Base-by-base conservation (phyloP, 2,888 invertebrate species). In the Dorcus hopei region DNA sequence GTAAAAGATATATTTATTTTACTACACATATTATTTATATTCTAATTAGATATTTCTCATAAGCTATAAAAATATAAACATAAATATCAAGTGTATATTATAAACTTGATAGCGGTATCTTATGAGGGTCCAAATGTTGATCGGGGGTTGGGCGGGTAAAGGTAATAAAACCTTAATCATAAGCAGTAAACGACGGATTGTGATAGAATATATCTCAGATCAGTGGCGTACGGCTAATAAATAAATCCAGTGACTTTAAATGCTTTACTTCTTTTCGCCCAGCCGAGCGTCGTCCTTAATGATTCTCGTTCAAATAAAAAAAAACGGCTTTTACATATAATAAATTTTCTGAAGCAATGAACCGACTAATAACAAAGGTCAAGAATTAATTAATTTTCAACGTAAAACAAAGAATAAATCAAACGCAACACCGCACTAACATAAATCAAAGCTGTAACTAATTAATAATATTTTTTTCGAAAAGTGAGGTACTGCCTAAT, bases 161-260 rank as follows among this genome's bases (percentile, higher is more conserved):
- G 63, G 70, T 69, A 73, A 73, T 73, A 72, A 73, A 72, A 71
- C 67, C 65, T 69, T 73, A 73, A 72, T 73, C 70, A 70, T 70
- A 69, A 70, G 70, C 70, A 71, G 67, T 70, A 71, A 73, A 72
- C 68, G 64, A 60, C 60, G 58, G 61, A 63, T 63, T 58, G 62
- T 63, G 45, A 45, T 45, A 52, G 58, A 63, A 14, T 9, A n/a
- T 26, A 66, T 61, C 61, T 61, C 57, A 53, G 42, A 43, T 19
- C 61, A 63, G 63, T 62, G 63, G 61, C 61, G 63, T 63, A 57
- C 49, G 38, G 11, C 23, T 45, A 45, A 16, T 16, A 45, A 19
- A 16, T 45, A 11, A 16, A 26, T 48, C 9, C 16, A 23, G 23
- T 45, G 11, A 38, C 16, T 43, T 38, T 26, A 45, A 55, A 51